These are phyloP conservation scores for Drosophila planitibia DNA, from an alignment of 2,888 invertebrate genomes.

Conservation along the genomic window DNA sequence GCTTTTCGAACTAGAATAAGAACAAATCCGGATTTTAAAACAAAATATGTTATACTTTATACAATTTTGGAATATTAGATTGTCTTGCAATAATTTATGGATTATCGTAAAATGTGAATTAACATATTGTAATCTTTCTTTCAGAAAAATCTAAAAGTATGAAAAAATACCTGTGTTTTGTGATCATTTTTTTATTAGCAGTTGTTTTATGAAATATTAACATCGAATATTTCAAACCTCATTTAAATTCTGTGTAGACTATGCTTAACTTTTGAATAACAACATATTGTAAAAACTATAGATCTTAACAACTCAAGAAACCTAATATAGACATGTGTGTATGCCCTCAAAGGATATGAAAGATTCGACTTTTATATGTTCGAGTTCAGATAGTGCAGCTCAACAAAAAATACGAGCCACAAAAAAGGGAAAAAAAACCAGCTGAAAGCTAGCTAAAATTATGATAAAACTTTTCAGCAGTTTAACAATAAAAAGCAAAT, in stretches of 20 bases:
- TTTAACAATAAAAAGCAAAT: slow-evolving; percentile 79
- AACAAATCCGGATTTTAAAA: neutral
- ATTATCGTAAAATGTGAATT: neutral
- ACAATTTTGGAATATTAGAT: neutral
- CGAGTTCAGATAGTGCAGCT: slow-evolving; percentile 25
- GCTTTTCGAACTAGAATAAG: neutral
- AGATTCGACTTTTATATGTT: slow-evolving; percentile 17
- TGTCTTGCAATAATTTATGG: neutral
- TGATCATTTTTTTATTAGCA: neutral
- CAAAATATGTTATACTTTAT: neutral
- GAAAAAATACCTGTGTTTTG: neutral
- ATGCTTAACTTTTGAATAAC: neutral
- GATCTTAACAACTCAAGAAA: neutral
- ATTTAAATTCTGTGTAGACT: neutral
- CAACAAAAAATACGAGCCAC: slow-evolving; percentile 21
- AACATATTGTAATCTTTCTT: neutral
- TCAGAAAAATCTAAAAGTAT: neutral
- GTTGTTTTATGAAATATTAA: neutral
- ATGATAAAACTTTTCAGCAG: slow-evolving; percentile 78
- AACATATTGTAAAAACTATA: neutral
- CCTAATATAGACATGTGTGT: neutral
- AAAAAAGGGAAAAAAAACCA: slow-evolving; percentile 30
- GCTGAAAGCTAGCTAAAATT: slow-evolving; percentile 59
- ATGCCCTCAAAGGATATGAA: slow-evolving; percentile 17
- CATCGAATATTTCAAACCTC: neutral